Evolutionary conservation across 2,797 vertebrate genomes (phyloP).

Genomic region (Leptodactylus fallax): DNA sequence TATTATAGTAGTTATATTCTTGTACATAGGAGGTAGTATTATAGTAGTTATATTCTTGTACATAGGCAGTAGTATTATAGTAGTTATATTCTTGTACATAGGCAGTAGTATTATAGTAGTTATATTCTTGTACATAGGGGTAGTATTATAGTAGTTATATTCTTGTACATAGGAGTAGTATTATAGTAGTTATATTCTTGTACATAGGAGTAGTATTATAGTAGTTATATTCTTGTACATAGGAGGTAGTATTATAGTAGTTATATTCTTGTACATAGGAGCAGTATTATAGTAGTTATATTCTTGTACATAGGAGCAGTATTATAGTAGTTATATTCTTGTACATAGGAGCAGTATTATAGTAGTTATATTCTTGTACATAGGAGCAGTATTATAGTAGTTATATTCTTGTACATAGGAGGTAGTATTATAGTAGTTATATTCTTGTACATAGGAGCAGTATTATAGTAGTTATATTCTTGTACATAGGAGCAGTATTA

Average conservation of each 20-base stretch:
- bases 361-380: neutral
- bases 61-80: neutral
- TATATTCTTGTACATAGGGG: neutral
- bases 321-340: conserved; percentile 9
- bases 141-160: conserved; percentile 23
- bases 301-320: neutral
- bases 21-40: neutral
- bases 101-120: neutral
- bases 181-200: conserved; percentile 19
- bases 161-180: neutral
- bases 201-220: conserved; percentile 9
- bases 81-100: conserved; percentile 4
- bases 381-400: neutral
- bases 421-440: too few relatives aligned
- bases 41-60: conserved; percentile 13
- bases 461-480: too few relatives aligned
- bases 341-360: neutral
- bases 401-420: neutral
- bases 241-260: neutral
- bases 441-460: too few relatives aligned
- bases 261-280: neutral
- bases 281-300: conserved; percentile 14
- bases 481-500: too few relatives aligned
- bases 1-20: conserved; percentile 9
- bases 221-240: conserved; percentile 9